phyloP scores from a whole-genome alignment of 2,797 vertebrate species.

The Apogon hyalosoma region DNA sequence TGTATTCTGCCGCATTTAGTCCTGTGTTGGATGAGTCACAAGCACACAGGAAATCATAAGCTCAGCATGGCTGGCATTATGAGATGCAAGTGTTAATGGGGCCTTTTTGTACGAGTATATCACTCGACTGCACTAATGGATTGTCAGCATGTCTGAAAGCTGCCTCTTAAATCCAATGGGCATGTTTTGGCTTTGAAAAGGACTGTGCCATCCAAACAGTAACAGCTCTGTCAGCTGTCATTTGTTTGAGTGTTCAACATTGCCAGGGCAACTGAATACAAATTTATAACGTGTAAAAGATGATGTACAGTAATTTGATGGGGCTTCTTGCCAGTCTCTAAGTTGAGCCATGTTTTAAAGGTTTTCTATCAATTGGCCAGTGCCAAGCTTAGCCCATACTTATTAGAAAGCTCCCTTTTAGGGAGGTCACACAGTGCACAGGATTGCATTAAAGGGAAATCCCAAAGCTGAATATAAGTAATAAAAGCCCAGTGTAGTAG shows the following conservation, averaged over 20 bases:
- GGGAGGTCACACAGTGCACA: slow-evolving; percentile 10
- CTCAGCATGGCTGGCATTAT: slow-evolving; percentile 60
- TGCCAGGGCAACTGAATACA: slow-evolving; percentile 50
- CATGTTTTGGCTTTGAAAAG: slow-evolving; percentile 67
- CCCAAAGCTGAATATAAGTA: slow-evolving; percentile 26
- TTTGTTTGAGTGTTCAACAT: slow-evolving; percentile 52
- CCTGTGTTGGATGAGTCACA: slow-evolving; percentile 39
- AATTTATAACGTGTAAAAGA: slow-evolving; percentile 20
- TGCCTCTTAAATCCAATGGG: slow-evolving; percentile 70
- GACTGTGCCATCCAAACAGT: slow-evolving; percentile 52
- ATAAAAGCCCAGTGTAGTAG: slow-evolving; percentile 25
- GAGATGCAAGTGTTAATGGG: slow-evolving; percentile 71
- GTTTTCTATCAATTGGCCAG: slow-evolving; percentile 23
- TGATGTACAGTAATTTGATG: slow-evolving; percentile 14
- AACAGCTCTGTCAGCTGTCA: slow-evolving; percentile 50
- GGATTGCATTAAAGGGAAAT: slow-evolving; percentile 36
- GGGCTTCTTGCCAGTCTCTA: neutral
- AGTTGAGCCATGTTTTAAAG: slow-evolving; percentile 15
- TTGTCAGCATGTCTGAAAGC: slow-evolving; percentile 74
- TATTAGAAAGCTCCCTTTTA: slow-evolving; percentile 27
- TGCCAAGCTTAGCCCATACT: slow-evolving; percentile 23
- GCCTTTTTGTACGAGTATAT: slow-evolving; percentile 60
- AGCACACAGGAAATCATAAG: slow-evolving; percentile 57
- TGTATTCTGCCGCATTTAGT: slow-evolving; percentile 38
- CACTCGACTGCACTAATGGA: slow-evolving; percentile 71